Evolutionary conservation across 2,113 vertebrate species (phyloP), one percentile per base, ranked within the genome.

Genomic region (Phoenicopterus ruber): DNA sequence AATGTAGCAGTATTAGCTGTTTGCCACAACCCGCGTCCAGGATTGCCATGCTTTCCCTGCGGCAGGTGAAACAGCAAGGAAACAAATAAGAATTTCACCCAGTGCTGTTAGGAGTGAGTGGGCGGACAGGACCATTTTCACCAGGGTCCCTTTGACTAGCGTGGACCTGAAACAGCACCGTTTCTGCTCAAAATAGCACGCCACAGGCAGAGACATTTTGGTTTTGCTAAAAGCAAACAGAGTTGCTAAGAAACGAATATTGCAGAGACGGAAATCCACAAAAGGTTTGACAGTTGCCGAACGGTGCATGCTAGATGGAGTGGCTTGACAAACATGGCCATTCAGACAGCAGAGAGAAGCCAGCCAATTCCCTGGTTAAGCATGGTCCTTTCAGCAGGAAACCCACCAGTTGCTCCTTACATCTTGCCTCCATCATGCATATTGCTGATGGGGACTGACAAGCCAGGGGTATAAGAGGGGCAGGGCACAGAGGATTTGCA

Each of bases 191-290:
- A 97, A 96, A 97, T 96, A 97, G 91, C 85, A 38, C 22, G 32
- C 91, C 91, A 90, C 86, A 85, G 96, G 96, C 95, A 97, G 95
- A 97, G 93, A 96, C 96, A 96, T 96, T 96, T 97, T 96, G 96
- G 92, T 95, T 96, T 94, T 93, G 90, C 94, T 95, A 86, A 97
- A 97, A 90, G 93, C 93, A 96, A 97, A 96, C 92, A 95, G 93
- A 94, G 97, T 97, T 97, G 97, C 97, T 97, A 97, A 97, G 97
- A 91, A 97, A 97, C 97, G 46, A 83, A 82, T 71, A 87, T 93
- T 65, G 87, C 92, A 85, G 95, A 86, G 95, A 96, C 32, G 93
- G 96, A 96, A 97, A 96, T 59, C 94, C 97, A 93, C 86, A 80
- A 84, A 96, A 95, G 94, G 85, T 58, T 83, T 81, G 89, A 92